Evolutionary conservation across 2,797 vertebrate species (phyloP), one percentile per base, ranked within the genome.

Genomic region (Phaenicophaeus curvirostris): DNA sequence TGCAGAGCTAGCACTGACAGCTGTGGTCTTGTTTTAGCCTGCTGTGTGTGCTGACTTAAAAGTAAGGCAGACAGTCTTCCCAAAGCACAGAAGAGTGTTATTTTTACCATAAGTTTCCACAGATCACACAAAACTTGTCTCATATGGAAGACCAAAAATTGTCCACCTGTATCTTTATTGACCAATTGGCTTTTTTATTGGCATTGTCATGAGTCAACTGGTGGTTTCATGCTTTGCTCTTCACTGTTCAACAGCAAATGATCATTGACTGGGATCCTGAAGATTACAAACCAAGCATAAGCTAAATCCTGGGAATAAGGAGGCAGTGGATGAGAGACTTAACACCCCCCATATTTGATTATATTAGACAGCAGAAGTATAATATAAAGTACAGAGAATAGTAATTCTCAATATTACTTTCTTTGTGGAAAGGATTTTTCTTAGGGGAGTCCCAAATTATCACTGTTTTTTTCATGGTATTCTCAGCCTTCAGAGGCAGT

Each of bases 1-100:
- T 73, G 28, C 31, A 96, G 95, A 95, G 79, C 72, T 87, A 78
- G 69, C 51, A 27, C 67, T 95, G 89, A 93, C 91, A 85, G 91
- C 91, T 96, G 85, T 87, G 76, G 93, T 93, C 95, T 96, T 94
- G 89, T 95, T 97, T 95, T 94, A 97, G 93, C 85, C 86, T 91
- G 88, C 67, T 93, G 68, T 81, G 77, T 86, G 50, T 75, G n/a
- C 44, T 55, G 58, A 39, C 10, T 46, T 78, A 66, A 73, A 92
- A 96, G 89, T 79, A 91, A 95, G 93, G 80, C 75, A 86, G 82
- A 21, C 76, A 88, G 55, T 19, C 76, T 92, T 90, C 59, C 62
- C 50, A 77, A 88, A 88, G 80, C 50, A 77, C 18, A 39, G 78
- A 89, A 87, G 54, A 59, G 48, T 37, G 25, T 5, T 67, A 78